Evolutionary conservation across 2,113 vertebrate genomes (phyloP).

Genomic region (Ictalurus furcatus): DNA sequence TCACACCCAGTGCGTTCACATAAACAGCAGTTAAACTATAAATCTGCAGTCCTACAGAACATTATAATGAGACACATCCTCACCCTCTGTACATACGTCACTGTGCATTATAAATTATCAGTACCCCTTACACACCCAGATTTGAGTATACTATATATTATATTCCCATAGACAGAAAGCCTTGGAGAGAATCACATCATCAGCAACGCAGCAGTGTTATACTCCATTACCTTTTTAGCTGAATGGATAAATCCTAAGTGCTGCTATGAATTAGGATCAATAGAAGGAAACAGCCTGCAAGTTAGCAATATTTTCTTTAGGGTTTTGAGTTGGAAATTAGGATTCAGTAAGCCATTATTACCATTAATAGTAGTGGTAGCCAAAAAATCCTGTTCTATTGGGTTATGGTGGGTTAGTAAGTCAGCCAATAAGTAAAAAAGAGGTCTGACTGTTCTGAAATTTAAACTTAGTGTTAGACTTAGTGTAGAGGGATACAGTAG

Average conservation of each 20-base stretch:
- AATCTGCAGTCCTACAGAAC: neutral
- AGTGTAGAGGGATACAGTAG: neutral
- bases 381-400: neutral
- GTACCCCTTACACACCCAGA: neutral
- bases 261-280: conserved; percentile 1
- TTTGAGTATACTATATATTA: conserved; percentile 6
- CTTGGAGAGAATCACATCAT: neutral
- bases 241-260: neutral
- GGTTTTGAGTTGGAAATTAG: neutral
- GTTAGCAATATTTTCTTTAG: neutral
- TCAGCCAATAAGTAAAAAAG: neutral
- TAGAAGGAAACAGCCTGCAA: neutral
- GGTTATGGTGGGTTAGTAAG: neutral
- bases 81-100: conserved; percentile 4
- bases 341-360: neutral
- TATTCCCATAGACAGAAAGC: neutral
- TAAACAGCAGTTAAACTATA: conserved; percentile 69
- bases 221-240: neutral
- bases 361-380: neutral
- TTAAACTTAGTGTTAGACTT: neutral
- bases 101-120: neutral
- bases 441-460: neutral
- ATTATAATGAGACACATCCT: conserved; percentile 15
- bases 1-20: conserved; percentile 60
- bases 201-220: neutral